Conservation (phyloP, 2,113 vertebrate genomes). For the Epinephelus cyanopodus region DNA sequence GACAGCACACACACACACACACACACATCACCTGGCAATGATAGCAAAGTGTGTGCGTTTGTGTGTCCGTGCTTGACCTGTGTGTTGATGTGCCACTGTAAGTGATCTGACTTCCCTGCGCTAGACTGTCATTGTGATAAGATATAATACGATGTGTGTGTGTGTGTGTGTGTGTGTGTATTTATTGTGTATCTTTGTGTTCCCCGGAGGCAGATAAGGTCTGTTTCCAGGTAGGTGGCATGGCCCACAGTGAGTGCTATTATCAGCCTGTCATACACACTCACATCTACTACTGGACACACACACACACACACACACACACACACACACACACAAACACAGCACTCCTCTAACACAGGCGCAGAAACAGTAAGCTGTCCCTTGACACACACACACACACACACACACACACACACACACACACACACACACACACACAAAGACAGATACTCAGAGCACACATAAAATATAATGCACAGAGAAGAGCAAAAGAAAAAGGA, state of each 20-base stretch:
- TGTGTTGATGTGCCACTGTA: constrained; percentile 72
- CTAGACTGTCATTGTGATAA: constrained; percentile 44
- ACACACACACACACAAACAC: not conserved
- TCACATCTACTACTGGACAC: constrained; percentile 52
- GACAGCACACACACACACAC: constrained; percentile 13
- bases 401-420: not conserved
- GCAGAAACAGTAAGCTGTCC: not conserved
- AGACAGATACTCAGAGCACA: too few species aligned
- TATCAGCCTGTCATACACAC: constrained; percentile 82
- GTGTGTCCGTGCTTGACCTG: constrained; percentile 17
- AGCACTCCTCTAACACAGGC: not conserved
- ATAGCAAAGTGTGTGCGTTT: constrained; percentile 4
- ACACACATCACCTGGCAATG: constrained; percentile 21
- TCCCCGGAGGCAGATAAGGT: constrained; percentile 69
- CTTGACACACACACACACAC: not conserved
- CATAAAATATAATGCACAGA: not conserved
- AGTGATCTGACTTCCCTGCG: constrained; percentile 76
- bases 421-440: not conserved
- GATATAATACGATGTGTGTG: constrained; percentile 20
- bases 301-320: constrained; percentile 19
- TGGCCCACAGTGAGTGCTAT: constrained; percentile 76
- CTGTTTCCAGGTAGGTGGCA: constrained; percentile 62
- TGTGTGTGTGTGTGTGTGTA: constrained; percentile 39
- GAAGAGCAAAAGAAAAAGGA: not conserved
- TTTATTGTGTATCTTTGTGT: constrained; percentile 33